These are phyloP conservation scores for Apamea crenata DNA, from an alignment of 2,888 invertebrate genomes.

Conservation along the genomic window DNA sequence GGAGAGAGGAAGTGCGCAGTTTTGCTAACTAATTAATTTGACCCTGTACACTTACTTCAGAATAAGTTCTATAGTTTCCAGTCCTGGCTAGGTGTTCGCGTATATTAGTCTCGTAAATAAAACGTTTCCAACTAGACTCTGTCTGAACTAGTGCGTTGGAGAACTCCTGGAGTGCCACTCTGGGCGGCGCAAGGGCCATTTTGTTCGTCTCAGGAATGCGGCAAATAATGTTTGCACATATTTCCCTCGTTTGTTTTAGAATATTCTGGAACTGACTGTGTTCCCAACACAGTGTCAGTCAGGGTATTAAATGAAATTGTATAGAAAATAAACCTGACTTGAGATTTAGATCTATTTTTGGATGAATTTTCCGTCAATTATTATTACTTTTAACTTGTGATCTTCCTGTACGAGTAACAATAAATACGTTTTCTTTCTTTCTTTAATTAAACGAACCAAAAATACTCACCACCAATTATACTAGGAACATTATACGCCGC, in stretches of 20 bases:
- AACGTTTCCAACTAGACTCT: conserved; percentile 45
- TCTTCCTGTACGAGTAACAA: background rate
- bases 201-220: conserved; percentile 52
- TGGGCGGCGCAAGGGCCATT: conserved; percentile 59
- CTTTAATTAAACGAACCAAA: background rate
- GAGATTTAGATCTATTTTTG: background rate
- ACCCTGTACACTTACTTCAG: background rate
- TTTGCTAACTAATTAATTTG: too few relatives aligned
- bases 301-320: background rate
- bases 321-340: background rate
- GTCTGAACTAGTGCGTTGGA: conserved; percentile 59
- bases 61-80: conserved; percentile 9
- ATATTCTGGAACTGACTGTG: conserved; percentile 18
- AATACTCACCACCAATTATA: background rate
- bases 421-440: background rate
- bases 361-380: background rate
- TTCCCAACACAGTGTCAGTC: background rate
- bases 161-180: conserved; percentile 59
- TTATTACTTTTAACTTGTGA: background rate
- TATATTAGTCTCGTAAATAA: conserved; percentile 46
- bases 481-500: background rate
- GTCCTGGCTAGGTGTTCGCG: conserved; percentile 27
- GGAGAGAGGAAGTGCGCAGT: too few relatives aligned
- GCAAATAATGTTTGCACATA: conserved; percentile 57
- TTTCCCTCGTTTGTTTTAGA: conserved; percentile 46